Evolutionary conservation across 2,113 vertebrate species (phyloP).

Genomic region (Pampusana beccarii): DNA sequence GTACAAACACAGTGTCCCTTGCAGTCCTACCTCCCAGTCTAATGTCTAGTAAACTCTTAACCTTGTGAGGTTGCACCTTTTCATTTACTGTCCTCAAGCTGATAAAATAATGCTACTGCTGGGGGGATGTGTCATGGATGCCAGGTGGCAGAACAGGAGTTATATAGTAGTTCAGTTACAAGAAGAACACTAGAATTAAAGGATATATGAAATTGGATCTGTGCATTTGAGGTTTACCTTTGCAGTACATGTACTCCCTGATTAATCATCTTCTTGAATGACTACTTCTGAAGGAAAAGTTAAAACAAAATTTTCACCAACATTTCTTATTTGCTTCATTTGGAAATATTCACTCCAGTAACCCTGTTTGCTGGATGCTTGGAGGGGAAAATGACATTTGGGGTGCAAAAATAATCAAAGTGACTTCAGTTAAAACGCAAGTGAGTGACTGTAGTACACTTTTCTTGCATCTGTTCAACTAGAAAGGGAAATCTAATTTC

Average conservation of each 20-base stretch:
- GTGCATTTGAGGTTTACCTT: background rate
- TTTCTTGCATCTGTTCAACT: background rate
- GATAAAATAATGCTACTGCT: background rate
- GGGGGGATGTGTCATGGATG: background rate
- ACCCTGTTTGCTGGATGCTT: background rate
- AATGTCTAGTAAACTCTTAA: background rate
- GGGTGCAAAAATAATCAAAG: background rate
- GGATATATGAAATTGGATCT: background rate
- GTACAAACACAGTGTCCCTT: background rate
- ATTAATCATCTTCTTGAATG: background rate
- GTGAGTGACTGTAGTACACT: background rate
- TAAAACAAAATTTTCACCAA: background rate
- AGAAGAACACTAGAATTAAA: background rate
- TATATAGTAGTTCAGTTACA: background rate
- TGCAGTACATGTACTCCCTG: background rate
- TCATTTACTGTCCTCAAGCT: background rate
- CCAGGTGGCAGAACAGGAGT: background rate
- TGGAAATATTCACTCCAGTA: background rate
- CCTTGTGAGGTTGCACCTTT: background rate
- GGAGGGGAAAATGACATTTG: background rate
- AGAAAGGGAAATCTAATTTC: slow-evolving; percentile 41
- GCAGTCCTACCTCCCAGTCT: background rate
- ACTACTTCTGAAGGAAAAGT: background rate
- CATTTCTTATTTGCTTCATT: background rate
- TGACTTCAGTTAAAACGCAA: background rate